Evolutionary conservation across 2,113 vertebrate genomes (phyloP).

Genomic region (Speoplatyrhinus poulsoni): DNA sequence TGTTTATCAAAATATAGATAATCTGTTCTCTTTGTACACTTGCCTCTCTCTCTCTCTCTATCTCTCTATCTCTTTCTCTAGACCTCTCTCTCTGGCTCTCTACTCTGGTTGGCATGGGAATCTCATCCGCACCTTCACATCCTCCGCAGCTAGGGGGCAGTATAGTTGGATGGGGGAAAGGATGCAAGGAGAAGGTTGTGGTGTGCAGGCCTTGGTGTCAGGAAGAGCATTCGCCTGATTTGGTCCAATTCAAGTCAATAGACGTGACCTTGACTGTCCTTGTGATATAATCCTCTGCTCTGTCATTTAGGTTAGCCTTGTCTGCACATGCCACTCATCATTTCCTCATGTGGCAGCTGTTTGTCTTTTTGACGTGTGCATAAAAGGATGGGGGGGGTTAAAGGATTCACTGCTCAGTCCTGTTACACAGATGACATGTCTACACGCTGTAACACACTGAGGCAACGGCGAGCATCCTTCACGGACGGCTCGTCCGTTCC

Average conservation of each 20-base stretch:
- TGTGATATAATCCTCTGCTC: slow-evolving; percentile 27
- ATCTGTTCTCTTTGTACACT: slow-evolving; percentile 77
- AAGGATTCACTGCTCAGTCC: no score
- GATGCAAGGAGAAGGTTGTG: slow-evolving; percentile 21
- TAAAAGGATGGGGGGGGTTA: no score
- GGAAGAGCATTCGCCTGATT: slow-evolving; percentile 35
- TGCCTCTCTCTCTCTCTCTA: slow-evolving; percentile 37
- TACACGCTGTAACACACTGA: no score
- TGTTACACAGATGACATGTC: no score
- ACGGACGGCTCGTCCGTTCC: no score
- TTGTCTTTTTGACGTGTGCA: no score
- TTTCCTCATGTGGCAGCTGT: slow-evolving; percentile 11
- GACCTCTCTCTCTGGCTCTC: not conserved
- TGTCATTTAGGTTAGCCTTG: slow-evolving; percentile 31
- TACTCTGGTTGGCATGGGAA: slow-evolving; percentile 30
- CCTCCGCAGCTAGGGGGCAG: slow-evolving; percentile 64
- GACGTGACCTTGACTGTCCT: slow-evolving; percentile 39
- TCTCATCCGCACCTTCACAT: slow-evolving; percentile 34
- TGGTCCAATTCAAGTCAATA: slow-evolving; percentile 61
- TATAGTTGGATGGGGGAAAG: slow-evolving; percentile 29
- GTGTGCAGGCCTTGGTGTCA: slow-evolving; percentile 62
- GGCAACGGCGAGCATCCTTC: no score
- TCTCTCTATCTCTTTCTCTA: not conserved
- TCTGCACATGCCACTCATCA: slow-evolving; percentile 14
- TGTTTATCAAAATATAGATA: slow-evolving; percentile 81